A percentile compares a stretch with the other conserved stretches of the same genome.
Conservation (phyloP, 2,113 vertebrate species). For the Promerops cafer region DNA sequence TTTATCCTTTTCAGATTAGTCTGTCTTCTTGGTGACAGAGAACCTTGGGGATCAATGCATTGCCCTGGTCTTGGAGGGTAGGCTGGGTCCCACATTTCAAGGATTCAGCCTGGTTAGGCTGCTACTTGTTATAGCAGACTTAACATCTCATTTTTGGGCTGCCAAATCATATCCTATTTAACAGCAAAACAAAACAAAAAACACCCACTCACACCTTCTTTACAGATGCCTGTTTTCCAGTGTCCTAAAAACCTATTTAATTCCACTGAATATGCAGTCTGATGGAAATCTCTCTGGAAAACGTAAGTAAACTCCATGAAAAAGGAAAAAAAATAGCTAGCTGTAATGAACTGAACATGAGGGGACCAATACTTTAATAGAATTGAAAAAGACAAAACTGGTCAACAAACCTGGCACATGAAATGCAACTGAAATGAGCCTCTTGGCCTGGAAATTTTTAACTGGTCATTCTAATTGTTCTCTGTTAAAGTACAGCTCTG, state of each 20-base stretch:
- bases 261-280: neutral
- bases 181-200: neutral
- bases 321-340: neutral
- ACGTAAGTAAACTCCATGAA: neutral
- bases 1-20: neutral
- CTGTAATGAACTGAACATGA: neutral
- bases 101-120: neutral
- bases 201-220: neutral
- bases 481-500: neutral
- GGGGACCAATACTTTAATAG: neutral
- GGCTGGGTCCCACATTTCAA: neutral
- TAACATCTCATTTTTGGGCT: neutral
- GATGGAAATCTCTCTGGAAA: neutral
- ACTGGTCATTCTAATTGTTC: neutral
- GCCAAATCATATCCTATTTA: neutral
- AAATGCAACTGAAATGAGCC: neutral
- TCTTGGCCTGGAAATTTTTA: neutral
- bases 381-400: neutral
- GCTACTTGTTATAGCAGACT: neutral
- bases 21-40: neutral
- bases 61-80: neutral
- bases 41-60: neutral
- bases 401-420: neutral
- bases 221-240: neutral
- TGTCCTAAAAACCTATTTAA: slow-evolving; percentile 5